Evolutionary conservation across 1,140 invertebrate species (phyloP), one percentile per base, ranked within the genome.

Genomic region (Conus betulinus): DNA sequence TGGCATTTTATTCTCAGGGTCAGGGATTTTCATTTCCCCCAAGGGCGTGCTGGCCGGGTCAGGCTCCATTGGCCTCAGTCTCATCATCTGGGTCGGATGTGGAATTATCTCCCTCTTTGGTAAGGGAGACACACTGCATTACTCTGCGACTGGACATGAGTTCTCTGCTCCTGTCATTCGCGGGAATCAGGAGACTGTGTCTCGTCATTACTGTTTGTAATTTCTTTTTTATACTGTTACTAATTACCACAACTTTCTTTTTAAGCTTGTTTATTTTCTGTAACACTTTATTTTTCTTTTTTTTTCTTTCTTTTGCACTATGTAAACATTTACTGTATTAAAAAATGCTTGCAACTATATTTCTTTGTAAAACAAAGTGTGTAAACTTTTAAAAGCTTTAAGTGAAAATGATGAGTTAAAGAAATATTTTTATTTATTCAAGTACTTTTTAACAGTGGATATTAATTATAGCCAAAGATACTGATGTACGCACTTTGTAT

Each of bases 1-100:
- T 83, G 55, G 52, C 78, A 39, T 88, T 83, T 81, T 23, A 23
- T 84, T 93, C 90, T 51, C 92, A 94, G 97, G 95, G 17, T 98
- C 98, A 20, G 98, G 98, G 79, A 98, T 99, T 93, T 99, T 99
- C 94, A 97, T 99, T 20, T 98, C 98, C 5, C 99, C 99, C 0
- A 98, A 97, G 93, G 98, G 98, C 89, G 97, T 98, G 1, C 95
- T 98, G 13, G 94, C 97, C 90, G 96, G 97, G 93, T 97, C 98
- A 6, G 98, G 97, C 39, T 98, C 98, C 3, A 97, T 98, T 1
- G 98, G 97, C 20, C 95, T 98, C 88, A 97, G 97, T 93, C 95
- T 99, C 4, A 94, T 98, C 17, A 96, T 98, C 53, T 99, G 98
- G 98, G 96, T 96, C 0, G 92, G 90, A 51, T 94, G 94, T 91